phyloP scores from a whole-genome alignment of 2,888 invertebrate species.

The Pocota personata region DNA sequence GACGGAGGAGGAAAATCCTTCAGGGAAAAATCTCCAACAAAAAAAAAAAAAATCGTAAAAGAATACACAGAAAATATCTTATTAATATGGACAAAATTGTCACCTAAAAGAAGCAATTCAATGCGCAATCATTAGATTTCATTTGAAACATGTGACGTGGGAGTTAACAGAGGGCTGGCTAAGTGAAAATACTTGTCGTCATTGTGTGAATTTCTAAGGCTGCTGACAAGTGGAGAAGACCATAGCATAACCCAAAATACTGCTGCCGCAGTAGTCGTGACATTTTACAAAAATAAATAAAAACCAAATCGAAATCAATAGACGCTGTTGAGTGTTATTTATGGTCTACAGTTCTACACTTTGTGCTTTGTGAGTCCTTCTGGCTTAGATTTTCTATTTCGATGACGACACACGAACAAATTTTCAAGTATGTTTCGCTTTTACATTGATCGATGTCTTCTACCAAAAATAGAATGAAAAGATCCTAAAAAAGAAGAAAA shows the following conservation, averaged over 20 bases:
- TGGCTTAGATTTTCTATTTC: constrained; percentile 12
- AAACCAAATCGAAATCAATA: constrained; percentile 63
- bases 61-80: neutral
- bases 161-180: neutral
- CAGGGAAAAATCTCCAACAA: neutral
- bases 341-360: constrained; percentile 59
- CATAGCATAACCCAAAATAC: constrained; percentile 13
- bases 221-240: constrained; percentile 33
- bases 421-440: constrained; percentile 57
- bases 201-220: constrained; percentile 53
- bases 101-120: neutral
- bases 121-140: constrained; percentile 47
- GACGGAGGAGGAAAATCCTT: neutral
- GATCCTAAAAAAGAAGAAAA: neutral
- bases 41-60: neutral
- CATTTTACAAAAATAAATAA: constrained; percentile 30
- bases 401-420: constrained; percentile 63
- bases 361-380: constrained; percentile 58
- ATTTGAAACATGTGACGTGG: neutral
- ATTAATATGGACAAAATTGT: constrained; percentile 1
- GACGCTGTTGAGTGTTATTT: constrained; percentile 63
- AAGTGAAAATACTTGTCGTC: constrained; percentile 50
- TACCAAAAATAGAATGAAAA: constrained; percentile 54
- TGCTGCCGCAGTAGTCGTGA: neutral
- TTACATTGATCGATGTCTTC: constrained; percentile 64